Evolutionary conservation across 37 sponge, comb jelly and placozoan genomes (phyloP).

Genomic region (Chondrosia reniformis): DNA sequence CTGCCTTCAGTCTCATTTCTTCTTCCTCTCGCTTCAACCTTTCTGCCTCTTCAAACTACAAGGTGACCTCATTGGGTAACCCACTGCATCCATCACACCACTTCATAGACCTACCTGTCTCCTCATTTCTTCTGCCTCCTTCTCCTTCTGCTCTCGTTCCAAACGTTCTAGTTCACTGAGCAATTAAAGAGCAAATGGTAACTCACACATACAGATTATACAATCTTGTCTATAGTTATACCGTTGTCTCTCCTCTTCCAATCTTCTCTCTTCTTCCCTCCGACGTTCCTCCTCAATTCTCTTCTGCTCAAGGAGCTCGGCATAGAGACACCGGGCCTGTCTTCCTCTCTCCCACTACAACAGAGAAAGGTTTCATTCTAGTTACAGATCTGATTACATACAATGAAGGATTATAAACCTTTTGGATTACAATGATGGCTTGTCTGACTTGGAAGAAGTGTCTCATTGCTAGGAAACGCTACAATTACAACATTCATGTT

Average conservation of each 20-base stretch:
- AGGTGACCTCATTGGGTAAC: not conserved
- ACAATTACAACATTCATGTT: too few species aligned
- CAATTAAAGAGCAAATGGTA: constrained; percentile 1
- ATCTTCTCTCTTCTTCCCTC: constrained; percentile 78
- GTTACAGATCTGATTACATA: not conserved
- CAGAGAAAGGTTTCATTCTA: too few species aligned
- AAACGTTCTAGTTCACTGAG: constrained; percentile 79
- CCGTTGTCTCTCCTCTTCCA: constrained; percentile 53
- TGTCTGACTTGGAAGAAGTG: constrained; percentile 37
- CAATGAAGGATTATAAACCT: constrained; percentile 20
- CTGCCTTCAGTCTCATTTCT: constrained; percentile 44
- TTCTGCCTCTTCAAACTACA: constrained; percentile 73
- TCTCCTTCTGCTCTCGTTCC: constrained; percentile 78
- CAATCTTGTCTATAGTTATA: not conserved
- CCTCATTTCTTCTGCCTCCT: constrained; percentile 82
- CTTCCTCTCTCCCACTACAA: constrained; percentile 70
- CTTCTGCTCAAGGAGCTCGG: constrained; percentile 66
- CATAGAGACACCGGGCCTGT: constrained; percentile 71
- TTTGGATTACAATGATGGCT: constrained; percentile 86
- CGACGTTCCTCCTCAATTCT: constrained; percentile 83
- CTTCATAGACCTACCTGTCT: constrained; percentile 30
- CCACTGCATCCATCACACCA: not conserved
- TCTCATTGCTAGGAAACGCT: constrained; percentile 47
- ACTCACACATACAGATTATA: not conserved
- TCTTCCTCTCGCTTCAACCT: constrained; percentile 37